A percentile compares a stretch with the other conserved stretches of the same genome.
Evolutionary conservation across 2,888 invertebrate genomes (phyloP).

Genomic region (Drosophila ezoana): DNA sequence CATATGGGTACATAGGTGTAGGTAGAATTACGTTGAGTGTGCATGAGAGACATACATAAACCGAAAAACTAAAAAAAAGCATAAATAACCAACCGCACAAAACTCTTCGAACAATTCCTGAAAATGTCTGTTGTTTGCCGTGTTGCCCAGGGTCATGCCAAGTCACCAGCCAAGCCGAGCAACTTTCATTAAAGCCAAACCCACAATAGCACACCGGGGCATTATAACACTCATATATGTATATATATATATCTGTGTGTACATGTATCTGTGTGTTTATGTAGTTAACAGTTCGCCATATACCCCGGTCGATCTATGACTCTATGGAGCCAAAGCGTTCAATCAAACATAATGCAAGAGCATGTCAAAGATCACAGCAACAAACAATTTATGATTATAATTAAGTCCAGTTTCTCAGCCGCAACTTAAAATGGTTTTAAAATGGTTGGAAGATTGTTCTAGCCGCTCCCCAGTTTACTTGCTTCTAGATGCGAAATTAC

Average conservation of each 20-base stretch:
- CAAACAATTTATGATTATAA: conserved; percentile 61
- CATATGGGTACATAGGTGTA: conserved; percentile 26
- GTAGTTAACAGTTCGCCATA: conserved; percentile 15
- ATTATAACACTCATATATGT: conserved; percentile 15
- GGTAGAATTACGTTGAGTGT: conserved; percentile 63
- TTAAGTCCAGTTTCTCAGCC: conserved; percentile 35
- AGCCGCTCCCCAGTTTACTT: conserved; percentile 2
- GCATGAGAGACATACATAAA: conserved; percentile 34
- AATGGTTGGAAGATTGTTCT: conserved; percentile 22
- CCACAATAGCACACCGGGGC: conserved; percentile 58
- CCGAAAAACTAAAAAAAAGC: conserved; percentile 11
- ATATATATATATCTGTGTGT: too few species aligned
- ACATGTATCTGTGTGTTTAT: conserved; percentile 10
- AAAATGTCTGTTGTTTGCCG: conserved; percentile 45
- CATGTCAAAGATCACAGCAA: conserved; percentile 65
- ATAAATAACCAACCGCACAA: conserved; percentile 41
- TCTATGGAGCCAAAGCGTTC: conserved; percentile 40
- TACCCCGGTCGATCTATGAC: conserved; percentile 33
- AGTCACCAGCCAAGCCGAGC: conserved; percentile 65
- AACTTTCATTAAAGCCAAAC: conserved; percentile 71
- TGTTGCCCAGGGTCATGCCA: conserved; percentile 67
- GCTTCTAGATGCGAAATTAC: too few species aligned
- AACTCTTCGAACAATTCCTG: conserved; percentile 60
- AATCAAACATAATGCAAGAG: conserved; percentile 39
- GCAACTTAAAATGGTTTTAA: conserved; percentile 7